These are phyloP conservation scores for Lagopus leucura DNA, from an alignment of 2,113 vertebrate species.

Conservation along the genomic window DNA sequence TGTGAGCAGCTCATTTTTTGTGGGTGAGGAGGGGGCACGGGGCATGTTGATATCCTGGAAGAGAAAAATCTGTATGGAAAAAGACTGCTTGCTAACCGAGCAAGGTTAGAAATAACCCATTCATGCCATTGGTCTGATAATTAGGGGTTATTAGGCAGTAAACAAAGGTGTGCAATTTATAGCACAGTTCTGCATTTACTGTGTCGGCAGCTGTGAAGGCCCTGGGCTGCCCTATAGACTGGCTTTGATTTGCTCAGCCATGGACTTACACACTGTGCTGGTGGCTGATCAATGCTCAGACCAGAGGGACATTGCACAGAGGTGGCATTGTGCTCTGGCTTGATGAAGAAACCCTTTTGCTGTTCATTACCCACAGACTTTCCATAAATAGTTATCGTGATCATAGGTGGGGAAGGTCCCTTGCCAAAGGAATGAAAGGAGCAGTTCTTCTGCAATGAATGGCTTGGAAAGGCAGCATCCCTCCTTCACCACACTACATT, in stretches of 20 bases:
- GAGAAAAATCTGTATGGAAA: neutral
- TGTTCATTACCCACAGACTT: neutral
- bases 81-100: neutral
- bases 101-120: neutral
- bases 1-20: rapidly evolving
- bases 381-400: constrained; percentile 38
- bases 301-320: neutral
- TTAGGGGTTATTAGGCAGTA: neutral
- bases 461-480: neutral
- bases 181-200: neutral
- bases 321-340: neutral
- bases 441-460: neutral
- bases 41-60: rapidly evolving
- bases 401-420: neutral
- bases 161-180: neutral
- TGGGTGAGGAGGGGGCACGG: rapidly evolving
- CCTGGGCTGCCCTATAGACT: neutral
- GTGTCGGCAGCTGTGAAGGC: neutral
- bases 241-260: neutral
- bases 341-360: neutral
- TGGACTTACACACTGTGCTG: neutral
- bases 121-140: neutral
- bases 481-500: neutral
- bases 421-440: constrained; percentile 44
- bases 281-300: neutral